Base-by-base conservation (phyloP, 2,888 invertebrate species). In the Epicampocera succincta region DNA sequence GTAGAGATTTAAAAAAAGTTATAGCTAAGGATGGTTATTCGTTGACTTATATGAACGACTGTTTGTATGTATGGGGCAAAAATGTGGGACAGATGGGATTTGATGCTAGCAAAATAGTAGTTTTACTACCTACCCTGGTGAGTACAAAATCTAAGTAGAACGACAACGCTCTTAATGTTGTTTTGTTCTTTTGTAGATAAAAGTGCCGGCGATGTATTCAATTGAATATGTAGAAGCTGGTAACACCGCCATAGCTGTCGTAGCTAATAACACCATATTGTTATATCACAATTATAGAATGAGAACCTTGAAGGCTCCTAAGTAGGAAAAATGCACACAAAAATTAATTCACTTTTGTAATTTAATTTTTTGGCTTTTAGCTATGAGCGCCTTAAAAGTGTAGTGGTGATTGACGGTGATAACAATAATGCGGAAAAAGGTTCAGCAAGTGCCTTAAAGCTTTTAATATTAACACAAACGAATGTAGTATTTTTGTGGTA, bases 41-140 rank as follows among this genome's bases (percentile, higher is more conserved):
- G 0, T 93, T 95, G 1, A 93, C 93, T 13, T 93, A 95, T 93
- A 93, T 93, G 88, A 78, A 90, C 0, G 89, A 92, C 33, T 92
- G 92, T 0, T 90, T 96, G 0, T 96, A 94, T 89, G 94, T 95
- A 0, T 97, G 96, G 94, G 97, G 97, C 1, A 91, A 93, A 3
- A 96, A 97, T 91, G 93, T 94, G 66, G 97, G 97, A 0, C 97
- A 97, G 87, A 91, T 97, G 86, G 96, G 96, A 1, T 72, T 88
- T 50, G 86, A 84, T 61, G 75, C 84, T 1, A 85, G 84, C 40
- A 82, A 77, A 0, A 86, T 87, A 25, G 75, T 78, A 0, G 85
- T 90, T 11, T 21, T 83, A 29, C 72, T 87, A n/a, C 90, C 90
- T 38, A 86, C 84, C 76, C 73, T 86, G 86, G 90, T 88, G 84